phyloP scores from a whole-genome alignment of 1,140 invertebrate species.

The Globodera ellingtonae region DNA sequence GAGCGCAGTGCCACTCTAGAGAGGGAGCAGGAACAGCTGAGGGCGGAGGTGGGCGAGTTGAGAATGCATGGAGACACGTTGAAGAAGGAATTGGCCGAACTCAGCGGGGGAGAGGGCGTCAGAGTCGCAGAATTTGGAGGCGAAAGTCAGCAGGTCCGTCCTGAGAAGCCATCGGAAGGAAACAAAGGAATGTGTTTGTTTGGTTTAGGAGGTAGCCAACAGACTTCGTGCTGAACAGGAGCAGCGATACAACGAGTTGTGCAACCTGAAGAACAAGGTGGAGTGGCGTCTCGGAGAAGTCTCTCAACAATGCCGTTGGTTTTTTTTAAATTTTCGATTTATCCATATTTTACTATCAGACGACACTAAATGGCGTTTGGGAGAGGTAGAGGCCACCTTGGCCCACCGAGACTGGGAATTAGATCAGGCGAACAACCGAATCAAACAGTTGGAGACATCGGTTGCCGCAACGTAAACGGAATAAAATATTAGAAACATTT shows the following conservation, averaged over 20 bases:
- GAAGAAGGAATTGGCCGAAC: conserved; percentile 24
- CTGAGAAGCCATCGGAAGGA: not conserved
- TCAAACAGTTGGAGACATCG: conserved; percentile 37
- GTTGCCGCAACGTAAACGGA: conserved; percentile 31
- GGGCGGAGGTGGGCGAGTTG: conserved; percentile 6
- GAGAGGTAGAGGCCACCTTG: conserved; percentile 32
- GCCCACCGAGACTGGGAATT: conserved; percentile 41
- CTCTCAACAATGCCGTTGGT: conserved; percentile 11
- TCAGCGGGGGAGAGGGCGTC: not conserved
- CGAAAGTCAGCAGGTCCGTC: conserved; percentile 7
- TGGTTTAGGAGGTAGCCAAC: not conserved
- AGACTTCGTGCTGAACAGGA: conserved; percentile 26
- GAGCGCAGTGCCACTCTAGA: conserved; percentile 40
- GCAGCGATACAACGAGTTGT: conserved; percentile 22
- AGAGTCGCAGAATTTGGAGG: not conserved
- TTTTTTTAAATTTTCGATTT: not conserved
- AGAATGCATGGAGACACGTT: conserved; percentile 27
- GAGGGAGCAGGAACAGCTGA: conserved; percentile 20
- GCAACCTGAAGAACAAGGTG: conserved; percentile 33
- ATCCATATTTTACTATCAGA: not conserved
- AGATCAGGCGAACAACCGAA: conserved; percentile 36
- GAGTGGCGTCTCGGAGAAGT: conserved; percentile 44
- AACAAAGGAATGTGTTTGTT: not conserved
- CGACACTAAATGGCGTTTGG: conserved; percentile 30
- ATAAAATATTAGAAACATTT: conserved; percentile 7